These are phyloP conservation scores for Lasioglossum lativentre DNA, from an alignment of 2,888 invertebrate species.

Conservation along the genomic window DNA sequence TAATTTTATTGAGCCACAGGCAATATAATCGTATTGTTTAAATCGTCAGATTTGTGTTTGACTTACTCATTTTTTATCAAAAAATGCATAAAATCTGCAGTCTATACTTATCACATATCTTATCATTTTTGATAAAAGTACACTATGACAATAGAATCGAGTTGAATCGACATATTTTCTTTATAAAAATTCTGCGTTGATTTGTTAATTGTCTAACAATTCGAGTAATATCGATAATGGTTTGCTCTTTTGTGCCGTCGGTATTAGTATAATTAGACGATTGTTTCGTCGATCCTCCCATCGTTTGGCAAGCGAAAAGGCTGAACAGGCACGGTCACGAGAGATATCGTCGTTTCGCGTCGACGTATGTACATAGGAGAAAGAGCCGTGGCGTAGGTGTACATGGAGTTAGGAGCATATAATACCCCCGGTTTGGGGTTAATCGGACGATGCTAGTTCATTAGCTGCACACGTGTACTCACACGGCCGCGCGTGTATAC, in stretches of 20 bases:
- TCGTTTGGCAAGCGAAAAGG: neutral
- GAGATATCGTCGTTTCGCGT: slow-evolving; percentile 46
- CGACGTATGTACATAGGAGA: slow-evolving; percentile 40
- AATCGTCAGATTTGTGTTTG: too few species aligned
- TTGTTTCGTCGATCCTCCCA: neutral
- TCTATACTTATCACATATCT: too few species aligned
- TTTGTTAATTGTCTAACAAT: neutral
- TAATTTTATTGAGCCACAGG: too few species aligned
- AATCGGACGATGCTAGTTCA: slow-evolving; percentile 82
- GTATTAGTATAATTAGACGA: neutral
- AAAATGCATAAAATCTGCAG: too few species aligned
- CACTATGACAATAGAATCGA: too few species aligned
- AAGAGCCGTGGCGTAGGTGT: slow-evolving; percentile 63
- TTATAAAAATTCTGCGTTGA: neutral
- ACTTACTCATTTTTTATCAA: too few species aligned
- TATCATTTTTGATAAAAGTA: too few species aligned
- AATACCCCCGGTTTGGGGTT: slow-evolving; percentile 79
- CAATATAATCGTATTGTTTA: too few species aligned
- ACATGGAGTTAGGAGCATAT: slow-evolving; percentile 72
- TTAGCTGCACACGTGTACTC: slow-evolving; percentile 77
- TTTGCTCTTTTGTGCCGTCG: neutral
- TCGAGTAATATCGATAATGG: neutral
- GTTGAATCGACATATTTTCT: too few species aligned
- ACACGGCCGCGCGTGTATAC: slow-evolving; percentile 30
- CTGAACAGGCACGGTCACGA: slow-evolving; percentile 20